Evolutionary conservation across 1,140 invertebrate genomes (phyloP), one percentile per base, ranked within the genome.

Genomic region (Drosophila sp.): DNA sequence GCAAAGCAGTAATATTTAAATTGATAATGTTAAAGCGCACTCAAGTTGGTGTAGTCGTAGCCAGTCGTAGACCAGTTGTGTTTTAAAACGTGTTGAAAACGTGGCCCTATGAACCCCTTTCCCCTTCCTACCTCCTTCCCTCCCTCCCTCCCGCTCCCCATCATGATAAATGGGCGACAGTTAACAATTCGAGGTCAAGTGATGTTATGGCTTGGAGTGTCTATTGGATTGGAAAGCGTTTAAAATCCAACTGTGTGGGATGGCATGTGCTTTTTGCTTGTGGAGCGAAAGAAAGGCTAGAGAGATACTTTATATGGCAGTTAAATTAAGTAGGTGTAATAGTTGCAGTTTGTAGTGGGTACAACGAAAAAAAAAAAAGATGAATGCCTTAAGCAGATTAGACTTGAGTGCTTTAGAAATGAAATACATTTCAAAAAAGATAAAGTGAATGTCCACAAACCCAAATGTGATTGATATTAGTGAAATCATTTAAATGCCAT

Each of bases 11-110:
- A 70, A 72, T 65, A 81, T 69, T 76, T 69, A 72, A 72, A 81
- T 81, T 81, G 73, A 81, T 81, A 72, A 80, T 76, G 78, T 76
- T 76, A 63, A 80, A 72, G 68, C 77, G 54, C 47, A 65, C 68
- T 60, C 55, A 60, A 62, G 58, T 81, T 72, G 72, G 60, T 58
- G 57, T 30, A 65, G 38, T 62, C 47, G 47, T 66, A 64, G 70
- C 68, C 65, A 79, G 61, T 69, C 77, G 70, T 38, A 74, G 77
- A 68, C 47, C 44, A 47, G 17, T 47, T 23, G 44, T 47, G 17
- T 47, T 47, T 47, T 27, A 50, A 17, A 68, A 38, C 58, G 66
- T 25, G 62, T 67, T 73, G 72, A 77, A 81, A 73, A 77, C 7
- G 63, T 77, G 66, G 55, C 47, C 63, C 44, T 33, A 41, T 44